Percentiles rank a stretch among this genome's conserved stretches.
Evolutionary conservation across 1,140 invertebrate genomes (phyloP).

Genomic region (Lasioglossum albipes): DNA sequence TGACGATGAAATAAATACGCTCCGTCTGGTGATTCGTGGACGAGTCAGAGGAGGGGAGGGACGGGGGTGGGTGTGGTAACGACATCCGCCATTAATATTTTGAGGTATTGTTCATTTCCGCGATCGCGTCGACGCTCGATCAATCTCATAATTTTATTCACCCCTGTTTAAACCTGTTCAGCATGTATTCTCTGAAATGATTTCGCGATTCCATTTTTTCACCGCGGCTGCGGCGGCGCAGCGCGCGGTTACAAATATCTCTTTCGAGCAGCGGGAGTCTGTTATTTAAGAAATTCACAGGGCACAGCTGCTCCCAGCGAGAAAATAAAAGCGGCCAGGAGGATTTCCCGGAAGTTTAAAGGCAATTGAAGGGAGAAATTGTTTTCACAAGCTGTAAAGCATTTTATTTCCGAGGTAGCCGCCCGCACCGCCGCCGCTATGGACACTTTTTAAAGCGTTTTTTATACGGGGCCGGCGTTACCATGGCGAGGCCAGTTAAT

Average conservation of each 20-base stretch:
- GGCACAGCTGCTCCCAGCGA: not conserved
- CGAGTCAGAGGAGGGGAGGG: no score
- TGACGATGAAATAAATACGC: slow-evolving; percentile 67
- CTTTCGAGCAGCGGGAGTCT: not conserved
- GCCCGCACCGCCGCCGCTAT: no score
- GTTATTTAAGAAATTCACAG: slow-evolving; percentile 2
- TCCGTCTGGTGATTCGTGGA: not conserved
- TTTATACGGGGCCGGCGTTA: not conserved
- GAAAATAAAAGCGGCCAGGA: not conserved
- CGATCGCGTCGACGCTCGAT: not conserved
- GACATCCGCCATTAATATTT: slow-evolving; percentile 11
- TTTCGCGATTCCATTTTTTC: no score
- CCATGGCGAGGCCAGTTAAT: not conserved
- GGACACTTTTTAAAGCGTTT: slow-evolving; percentile 7
- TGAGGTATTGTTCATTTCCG: not conserved
- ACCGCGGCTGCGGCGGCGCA: no score
- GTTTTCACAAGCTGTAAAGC: slow-evolving; percentile 18
- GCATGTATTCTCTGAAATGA: no score
- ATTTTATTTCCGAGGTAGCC: not conserved
- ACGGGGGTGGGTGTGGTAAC: not conserved
- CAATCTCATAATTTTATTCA: no score
- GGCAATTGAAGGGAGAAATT: slow-evolving; percentile 7
- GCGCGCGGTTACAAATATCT: not conserved
- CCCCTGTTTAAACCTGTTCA: no score
- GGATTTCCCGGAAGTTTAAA: slow-evolving; percentile 1